Evolutionary conservation across 2,888 invertebrate genomes (phyloP), one percentile per base, ranked within the genome.

Genomic region (Eumerus sabulonum): DNA sequence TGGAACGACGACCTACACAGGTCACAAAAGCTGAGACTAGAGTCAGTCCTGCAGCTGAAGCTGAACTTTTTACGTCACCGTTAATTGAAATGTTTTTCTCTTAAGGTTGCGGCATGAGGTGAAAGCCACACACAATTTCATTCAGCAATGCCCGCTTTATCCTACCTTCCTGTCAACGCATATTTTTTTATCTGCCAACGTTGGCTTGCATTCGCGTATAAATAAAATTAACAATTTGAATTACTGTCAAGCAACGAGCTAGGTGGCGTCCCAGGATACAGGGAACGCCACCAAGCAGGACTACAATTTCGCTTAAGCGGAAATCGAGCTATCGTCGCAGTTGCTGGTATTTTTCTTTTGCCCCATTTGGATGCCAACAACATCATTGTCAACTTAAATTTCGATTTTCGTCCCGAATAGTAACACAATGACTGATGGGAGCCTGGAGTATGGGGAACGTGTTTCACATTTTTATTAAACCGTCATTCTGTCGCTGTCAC

Each of bases 161-260:
- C 36, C 66, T 17, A 14, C 16, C 36, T 9, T 40, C 12, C 40
- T 40, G 40, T 11, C 1, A 16, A 45, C 14, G 36, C 16, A 48
- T 35, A 27, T 42, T 42, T 35, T 54, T 66, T n/a, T n/a, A n/a
- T 54, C 48, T 19, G 38, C 18, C 27, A 27, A 27, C 27, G 7
- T 27, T 7, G 27, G 27, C 27, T 7, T 2, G 42, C 16, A 56
- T 67, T 45, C 27, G 62, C 68, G 64, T 17, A 51, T 68, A 73
- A 79, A 79, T 79, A 68, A 68, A 73, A 79, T 79, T 79, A 79
- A 79, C 79, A 79, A 73, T 79, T 79, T 73, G 73, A 73, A 73
- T 63, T 79, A 73, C 68, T 73, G 53, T 50, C 54, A 45, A 16
- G 27, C 57, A 47, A 5, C 72, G 42, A 40, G 66, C 51, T 68